Evolutionary conservation across 1,140 invertebrate genomes (phyloP).

Genomic region (Pseudomyrmex flavicornis): DNA sequence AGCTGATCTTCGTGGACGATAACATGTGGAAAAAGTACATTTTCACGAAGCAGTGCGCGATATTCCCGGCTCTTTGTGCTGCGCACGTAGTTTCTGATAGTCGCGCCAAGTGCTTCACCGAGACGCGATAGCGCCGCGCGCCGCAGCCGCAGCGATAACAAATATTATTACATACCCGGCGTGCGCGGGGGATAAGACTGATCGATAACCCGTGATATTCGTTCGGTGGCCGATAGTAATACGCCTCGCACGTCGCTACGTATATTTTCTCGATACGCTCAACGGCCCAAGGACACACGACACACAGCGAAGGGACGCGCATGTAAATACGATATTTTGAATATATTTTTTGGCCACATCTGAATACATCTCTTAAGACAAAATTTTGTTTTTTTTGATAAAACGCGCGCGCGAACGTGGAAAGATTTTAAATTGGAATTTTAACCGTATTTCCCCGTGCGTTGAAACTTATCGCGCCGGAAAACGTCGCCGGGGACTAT

Average conservation of each 20-base stretch:
- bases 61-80: constrained; percentile 39
- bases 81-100: constrained; percentile 49
- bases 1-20: constrained; percentile 45
- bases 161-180: constrained; percentile 31
- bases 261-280: constrained; percentile 30
- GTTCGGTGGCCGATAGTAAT: neutral
- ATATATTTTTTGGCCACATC: constrained; percentile 17
- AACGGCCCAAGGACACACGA: constrained; percentile 11
- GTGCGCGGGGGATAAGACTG: constrained; percentile 29
- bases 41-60: constrained; percentile 36
- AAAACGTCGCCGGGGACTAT: neutral
- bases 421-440: constrained; percentile 5
- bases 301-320: constrained; percentile 7
- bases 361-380: constrained; percentile 17
- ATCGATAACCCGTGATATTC: constrained; percentile 36
- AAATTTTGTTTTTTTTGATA: neutral
- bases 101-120: constrained; percentile 41
- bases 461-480: neutral
- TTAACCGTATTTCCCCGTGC: neutral
- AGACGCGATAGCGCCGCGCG: constrained; percentile 26
- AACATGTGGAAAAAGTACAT: constrained; percentile 56
- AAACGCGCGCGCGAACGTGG: neutral
- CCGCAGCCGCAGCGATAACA: constrained; percentile 35
- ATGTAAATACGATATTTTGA: constrained; percentile 56
- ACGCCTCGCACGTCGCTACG: neutral